Evolutionary conservation across 2,113 vertebrate species (phyloP).

Genomic region (Aldabrachelys gigantea): DNA sequence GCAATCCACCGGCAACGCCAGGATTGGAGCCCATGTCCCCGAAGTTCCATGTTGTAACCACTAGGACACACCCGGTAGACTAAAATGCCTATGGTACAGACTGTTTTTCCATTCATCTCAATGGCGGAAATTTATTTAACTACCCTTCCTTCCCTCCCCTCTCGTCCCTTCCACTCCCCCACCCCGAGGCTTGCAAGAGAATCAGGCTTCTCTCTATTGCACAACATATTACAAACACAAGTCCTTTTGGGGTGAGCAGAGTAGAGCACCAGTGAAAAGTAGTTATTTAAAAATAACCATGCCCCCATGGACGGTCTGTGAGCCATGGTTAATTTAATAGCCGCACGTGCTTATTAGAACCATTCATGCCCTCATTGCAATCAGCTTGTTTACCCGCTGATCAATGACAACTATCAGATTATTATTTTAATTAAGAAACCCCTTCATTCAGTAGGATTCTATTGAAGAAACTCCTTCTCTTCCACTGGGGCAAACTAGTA

Average conservation of each 20-base stretch:
- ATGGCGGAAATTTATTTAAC: neutral
- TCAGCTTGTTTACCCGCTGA: constrained; percentile 80
- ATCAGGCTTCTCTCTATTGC: neutral
- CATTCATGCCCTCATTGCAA: constrained; percentile 73
- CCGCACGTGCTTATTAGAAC: constrained; percentile 79
- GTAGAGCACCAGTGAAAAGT: constrained; percentile 42
- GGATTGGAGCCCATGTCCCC: neutral
- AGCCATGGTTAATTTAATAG: constrained; percentile 82
- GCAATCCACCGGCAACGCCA: neutral
- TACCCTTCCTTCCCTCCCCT: neutral
- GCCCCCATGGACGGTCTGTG: constrained; percentile 71
- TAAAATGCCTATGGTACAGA: neutral
- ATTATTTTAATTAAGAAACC: constrained; percentile 79
- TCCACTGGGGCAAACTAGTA: constrained; percentile 29
- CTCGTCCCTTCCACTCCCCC: no score
- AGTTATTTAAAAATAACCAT: constrained; percentile 70
- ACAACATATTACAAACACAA: neutral
- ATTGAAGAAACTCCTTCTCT: constrained; percentile 61
- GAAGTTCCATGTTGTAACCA: neutral
- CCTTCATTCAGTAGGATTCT: constrained; percentile 68
- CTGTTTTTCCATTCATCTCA: neutral
- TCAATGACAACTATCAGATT: constrained; percentile 77
- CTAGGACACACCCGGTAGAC: neutral
- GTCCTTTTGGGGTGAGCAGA: constrained; percentile 10
- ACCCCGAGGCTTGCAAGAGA: neutral